phyloP scores from a whole-genome alignment of 2,797 vertebrate species.

The Falco cherrug region DNA sequence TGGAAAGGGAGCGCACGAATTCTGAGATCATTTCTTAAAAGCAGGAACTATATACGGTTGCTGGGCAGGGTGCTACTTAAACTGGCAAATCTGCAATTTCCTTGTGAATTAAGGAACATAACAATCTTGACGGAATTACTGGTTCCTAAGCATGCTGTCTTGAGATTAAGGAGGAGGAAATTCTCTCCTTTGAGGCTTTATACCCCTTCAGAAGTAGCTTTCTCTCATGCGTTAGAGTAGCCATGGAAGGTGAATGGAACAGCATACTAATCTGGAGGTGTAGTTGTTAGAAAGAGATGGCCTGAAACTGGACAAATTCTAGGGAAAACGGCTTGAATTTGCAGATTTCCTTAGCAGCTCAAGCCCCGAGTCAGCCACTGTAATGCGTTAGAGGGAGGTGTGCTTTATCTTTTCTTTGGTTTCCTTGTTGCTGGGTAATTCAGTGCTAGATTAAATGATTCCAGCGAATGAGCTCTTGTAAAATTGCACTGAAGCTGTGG shows the following conservation, averaged over 20 bases:
- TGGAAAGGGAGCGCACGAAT: not conserved
- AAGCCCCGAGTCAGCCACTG: not conserved
- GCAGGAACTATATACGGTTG: not conserved
- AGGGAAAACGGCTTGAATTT: not conserved
- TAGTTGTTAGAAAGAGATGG: not conserved
- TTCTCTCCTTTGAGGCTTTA: not conserved
- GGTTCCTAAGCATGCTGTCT: not conserved
- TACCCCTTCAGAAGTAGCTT: not conserved
- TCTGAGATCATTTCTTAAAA: slow-evolving; percentile 39
- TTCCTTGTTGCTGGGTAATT: not conserved
- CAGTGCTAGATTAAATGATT: not conserved
- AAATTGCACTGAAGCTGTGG: not conserved
- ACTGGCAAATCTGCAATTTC: slow-evolving; percentile 13
- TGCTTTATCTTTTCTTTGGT: not conserved
- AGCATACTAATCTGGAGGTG: not conserved
- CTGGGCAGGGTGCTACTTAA: slow-evolving; percentile 46
- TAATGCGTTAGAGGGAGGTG: not conserved
- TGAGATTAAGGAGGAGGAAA: not conserved
- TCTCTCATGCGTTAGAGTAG: not conserved
- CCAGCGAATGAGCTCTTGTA: not conserved
- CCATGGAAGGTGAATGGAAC: not conserved
- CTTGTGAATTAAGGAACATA: not conserved
- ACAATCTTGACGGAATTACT: not conserved
- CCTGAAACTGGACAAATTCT: not conserved
- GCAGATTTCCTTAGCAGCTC: not conserved